Base-by-base conservation (phyloP, 1,140 invertebrate genomes). In the Tribolium madens region DNA sequence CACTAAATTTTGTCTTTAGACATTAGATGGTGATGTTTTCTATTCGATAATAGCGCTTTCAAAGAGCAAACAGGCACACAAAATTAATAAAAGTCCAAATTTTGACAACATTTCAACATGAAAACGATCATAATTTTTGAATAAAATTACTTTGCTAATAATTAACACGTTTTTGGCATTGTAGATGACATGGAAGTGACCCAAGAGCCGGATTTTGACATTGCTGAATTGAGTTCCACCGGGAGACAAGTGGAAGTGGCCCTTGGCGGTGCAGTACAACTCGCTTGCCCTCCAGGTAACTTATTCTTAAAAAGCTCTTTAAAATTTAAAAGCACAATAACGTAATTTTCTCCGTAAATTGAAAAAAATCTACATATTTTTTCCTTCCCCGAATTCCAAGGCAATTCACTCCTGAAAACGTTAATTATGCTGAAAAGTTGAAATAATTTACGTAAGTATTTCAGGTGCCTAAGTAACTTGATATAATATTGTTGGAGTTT, bases 221-320 rank as follows among this genome's bases (percentile, higher is more conserved):
- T 86, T 17, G 81, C 84, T 14, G 85, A 86, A 78, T 77, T 86
- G 10, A 86, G 85, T 76, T 85, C 84, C 4, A 85, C 90, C 36
- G 91, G 92, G 73, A 87, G 89, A 7, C 90, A 92, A 83, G 88
- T 94, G 77, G 93, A 96, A 81, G 94, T 95, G 9, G 92, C 92
- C 48, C 88, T 96, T 13, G 95, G 95, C 18, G 94, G 94, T 6
- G 93, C 93, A 42, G 93, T 96, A 2, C 93, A 94, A 60, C 87
- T 96, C 10, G 93, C 95, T 80, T 96, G 95, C 86, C 93, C 94
- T 57, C 92, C 91, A 84, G 92, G 92, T 89, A 87, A 84, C 77
- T 79, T 26, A 31, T 73, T 50, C 57, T 64, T 64, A 64, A 64
- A 64, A 64, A 64, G 26, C 57, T 64, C 57, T 64, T 33, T 64